Evolutionary conservation across 2,888 invertebrate species (phyloP).

Genomic region (Andrena fulva): DNA sequence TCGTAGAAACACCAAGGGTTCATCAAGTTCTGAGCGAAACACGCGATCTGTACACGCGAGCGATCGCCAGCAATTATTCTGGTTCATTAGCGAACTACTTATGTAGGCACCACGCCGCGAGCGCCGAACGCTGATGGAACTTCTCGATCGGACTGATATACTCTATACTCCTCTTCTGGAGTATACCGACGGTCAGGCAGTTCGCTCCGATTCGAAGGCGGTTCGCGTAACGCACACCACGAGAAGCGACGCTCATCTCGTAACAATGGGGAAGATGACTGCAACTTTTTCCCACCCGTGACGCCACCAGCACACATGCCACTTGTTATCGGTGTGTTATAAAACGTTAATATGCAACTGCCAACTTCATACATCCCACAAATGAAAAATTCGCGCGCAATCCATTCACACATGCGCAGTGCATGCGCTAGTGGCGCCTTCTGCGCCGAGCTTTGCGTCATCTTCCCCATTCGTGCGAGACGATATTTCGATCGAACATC

Average conservation of each 20-base stretch:
- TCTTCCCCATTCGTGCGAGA: constrained; percentile 28
- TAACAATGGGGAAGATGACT: too few species aligned
- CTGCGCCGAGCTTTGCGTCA: too few species aligned
- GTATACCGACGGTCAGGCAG: background rate
- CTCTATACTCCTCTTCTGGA: too few species aligned
- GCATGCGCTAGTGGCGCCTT: too few species aligned
- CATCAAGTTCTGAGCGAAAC: background rate
- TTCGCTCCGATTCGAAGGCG: background rate
- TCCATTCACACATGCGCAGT: too few species aligned
- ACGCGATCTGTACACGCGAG: background rate
- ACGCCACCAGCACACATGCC: too few species aligned
- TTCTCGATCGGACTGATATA: background rate
- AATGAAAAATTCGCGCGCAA: too few species aligned
- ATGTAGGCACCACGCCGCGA: background rate
- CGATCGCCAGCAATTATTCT: background rate
- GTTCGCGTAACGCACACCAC: too few species aligned
- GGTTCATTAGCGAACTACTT: background rate
- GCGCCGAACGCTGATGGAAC: background rate
- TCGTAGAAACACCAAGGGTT: background rate
- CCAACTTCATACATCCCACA: too few species aligned
- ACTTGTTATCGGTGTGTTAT: too few species aligned
- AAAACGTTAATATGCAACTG: too few species aligned
- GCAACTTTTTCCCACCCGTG: too few species aligned
- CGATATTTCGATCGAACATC: constrained; percentile 6
- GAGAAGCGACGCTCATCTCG: background rate